Evolutionary conservation across 2,797 vertebrate genomes (phyloP).

Genomic region (Accipiter superciliosus): DNA sequence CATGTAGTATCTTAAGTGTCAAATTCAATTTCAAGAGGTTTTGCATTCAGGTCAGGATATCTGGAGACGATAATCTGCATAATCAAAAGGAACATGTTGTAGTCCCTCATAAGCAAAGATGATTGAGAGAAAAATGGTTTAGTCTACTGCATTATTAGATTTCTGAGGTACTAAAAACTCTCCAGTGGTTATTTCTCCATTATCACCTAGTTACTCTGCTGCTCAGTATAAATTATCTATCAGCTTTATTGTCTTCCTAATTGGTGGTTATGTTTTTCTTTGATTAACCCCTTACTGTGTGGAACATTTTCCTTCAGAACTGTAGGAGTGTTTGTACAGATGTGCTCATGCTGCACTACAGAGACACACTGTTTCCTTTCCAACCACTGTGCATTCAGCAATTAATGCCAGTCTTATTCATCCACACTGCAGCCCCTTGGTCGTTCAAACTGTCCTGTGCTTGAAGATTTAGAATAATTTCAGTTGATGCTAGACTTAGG

Average conservation of each 20-base stretch:
- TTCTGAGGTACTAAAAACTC: not conserved
- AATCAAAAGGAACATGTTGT: not conserved
- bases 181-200: not conserved
- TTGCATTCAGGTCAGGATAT: not conserved
- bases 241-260: not conserved
- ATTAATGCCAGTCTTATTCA: not conserved
- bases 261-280: not conserved
- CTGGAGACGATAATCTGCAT: not conserved
- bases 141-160: not conserved
- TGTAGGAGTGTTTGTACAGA: not conserved
- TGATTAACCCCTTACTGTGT: not conserved
- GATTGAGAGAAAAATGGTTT: not conserved
- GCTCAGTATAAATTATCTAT: not conserved
- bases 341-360: not conserved
- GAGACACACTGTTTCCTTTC: not conserved
- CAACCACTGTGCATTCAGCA: not conserved
- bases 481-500: not conserved
- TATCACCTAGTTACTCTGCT: not conserved
- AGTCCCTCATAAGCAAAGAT: not conserved
- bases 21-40: not conserved
- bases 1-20: not conserved
- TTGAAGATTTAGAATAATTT: not conserved
- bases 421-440: not conserved
- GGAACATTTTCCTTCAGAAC: not conserved
- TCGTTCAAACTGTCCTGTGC: accelerated